A percentile compares a stretch with the other conserved stretches of the same genome.
Evolutionary conservation across 2,888 invertebrate genomes (phyloP).

Genomic region (Zhengitettix transpicula): DNA sequence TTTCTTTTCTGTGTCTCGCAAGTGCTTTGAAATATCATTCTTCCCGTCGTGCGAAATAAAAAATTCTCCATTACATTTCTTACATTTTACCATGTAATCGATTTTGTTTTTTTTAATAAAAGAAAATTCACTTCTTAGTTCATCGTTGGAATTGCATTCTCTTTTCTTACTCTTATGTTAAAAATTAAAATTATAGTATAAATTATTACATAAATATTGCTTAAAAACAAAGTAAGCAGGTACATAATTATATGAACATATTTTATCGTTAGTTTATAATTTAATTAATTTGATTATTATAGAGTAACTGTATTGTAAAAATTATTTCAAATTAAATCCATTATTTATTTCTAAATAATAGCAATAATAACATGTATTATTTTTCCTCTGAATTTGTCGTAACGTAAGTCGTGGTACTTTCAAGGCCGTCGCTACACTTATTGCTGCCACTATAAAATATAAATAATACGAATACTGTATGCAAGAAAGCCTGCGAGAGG

Average conservation of each 20-base stretch:
- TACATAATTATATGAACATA: background rate
- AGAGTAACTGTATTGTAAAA: background rate
- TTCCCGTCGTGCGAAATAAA: background rate
- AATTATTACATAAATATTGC: background rate
- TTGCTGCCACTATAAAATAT: background rate
- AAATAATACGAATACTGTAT: background rate
- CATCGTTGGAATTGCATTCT: background rate
- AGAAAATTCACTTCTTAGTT: background rate
- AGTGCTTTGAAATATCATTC: background rate
- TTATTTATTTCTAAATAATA: background rate
- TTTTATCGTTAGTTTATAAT: background rate
- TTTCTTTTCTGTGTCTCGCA: background rate
- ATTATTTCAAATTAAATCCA: background rate
- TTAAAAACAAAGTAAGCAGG: background rate
- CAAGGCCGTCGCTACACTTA: background rate
- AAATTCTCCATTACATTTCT: background rate
- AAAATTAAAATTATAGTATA: background rate
- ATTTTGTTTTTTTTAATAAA: background rate
- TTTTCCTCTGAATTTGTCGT: background rate
- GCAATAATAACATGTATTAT: background rate
- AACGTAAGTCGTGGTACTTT: background rate
- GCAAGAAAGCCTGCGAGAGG: too few relatives aligned
- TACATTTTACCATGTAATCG: background rate
- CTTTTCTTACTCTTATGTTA: background rate
- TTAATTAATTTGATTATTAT: background rate